Base-by-base conservation (phyloP, 2,113 vertebrate species). In the Myrmophylax atrothorax region DNA sequence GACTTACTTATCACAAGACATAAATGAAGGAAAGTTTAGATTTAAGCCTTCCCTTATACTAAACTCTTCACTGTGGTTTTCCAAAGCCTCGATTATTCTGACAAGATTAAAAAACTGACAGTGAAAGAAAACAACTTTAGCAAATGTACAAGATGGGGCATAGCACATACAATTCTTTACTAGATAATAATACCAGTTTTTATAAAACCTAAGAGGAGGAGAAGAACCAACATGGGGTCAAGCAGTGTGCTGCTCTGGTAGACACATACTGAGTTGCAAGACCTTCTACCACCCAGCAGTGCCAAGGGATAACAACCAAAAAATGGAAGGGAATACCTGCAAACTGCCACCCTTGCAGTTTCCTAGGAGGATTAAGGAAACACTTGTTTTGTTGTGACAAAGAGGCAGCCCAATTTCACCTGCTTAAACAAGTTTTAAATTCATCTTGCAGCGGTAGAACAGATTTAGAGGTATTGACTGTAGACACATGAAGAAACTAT, bases 251-350 rank as follows among this genome's bases (percentile, higher is more conserved):
- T 74, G 66, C 64, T 40, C 46, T 5, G 16, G 29, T 12, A 50
- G 59, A 28, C 0, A 13, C 0, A 0, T 26, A 42, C 22, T 1
- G 0, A 0, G 0, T 5, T 33, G 50, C 37, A 55, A 69, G 42
- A 58, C 53, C 67, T 49, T 44, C 44, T 28, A 29, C 18, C 14
- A 47, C 18, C 33, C 35, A 38, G 13, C 19, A 52, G 22, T 6
- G 25, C 40, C 35, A 46, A 22, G 76, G 14, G 26, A 37, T 82
- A 56, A 62, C 15, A 23, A 73, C 53, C 38, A 76, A 63, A 76
- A 76, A 12, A 22, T 9, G 19, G 7, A 63, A 40, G 37, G 47
- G 3, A 79, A 33, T 25, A 76, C 9, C 10, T 56, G 62, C 22
- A 63, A 83, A 73, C 13, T 23, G 18, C 9, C 69, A 40, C 26